These are phyloP conservation scores for Sialis fuliginosa DNA, from an alignment of 2,888 invertebrate species.

Conservation along the genomic window DNA sequence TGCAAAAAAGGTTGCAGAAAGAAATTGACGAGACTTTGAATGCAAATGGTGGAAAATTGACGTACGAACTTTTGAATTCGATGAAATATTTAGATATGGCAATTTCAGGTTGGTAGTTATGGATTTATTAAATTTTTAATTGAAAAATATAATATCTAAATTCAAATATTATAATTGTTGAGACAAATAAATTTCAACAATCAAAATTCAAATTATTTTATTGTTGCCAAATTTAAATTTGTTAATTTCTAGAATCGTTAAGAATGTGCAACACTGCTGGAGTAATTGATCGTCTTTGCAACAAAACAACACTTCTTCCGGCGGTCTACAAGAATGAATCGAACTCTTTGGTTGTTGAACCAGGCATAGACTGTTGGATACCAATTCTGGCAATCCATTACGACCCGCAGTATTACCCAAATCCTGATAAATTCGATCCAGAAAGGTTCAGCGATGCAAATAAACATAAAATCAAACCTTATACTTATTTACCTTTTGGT, in stretches of 20 bases:
- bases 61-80: neutral
- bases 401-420: neutral
- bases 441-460: constrained; percentile 1
- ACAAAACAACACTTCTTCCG: neutral
- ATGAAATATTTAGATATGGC: constrained; percentile 1
- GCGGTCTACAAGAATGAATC: too few relatives aligned
- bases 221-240: too few relatives aligned
- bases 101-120: neutral
- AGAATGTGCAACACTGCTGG: neutral
- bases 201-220: too few relatives aligned
- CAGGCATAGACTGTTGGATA: neutral
- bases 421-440: constrained; percentile 1
- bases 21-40: neutral
- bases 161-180: neutral
- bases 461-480: neutral
- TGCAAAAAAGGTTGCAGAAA: neutral
- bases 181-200: too few relatives aligned
- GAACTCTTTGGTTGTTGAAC: neutral
- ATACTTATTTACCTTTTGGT: neutral
- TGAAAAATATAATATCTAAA: neutral
- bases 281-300: neutral
- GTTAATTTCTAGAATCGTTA: neutral
- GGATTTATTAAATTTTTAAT: neutral
- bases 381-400: neutral
- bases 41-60: neutral